Conservation (phyloP, 2,888 invertebrate species). For the Seira musarum region DNA sequence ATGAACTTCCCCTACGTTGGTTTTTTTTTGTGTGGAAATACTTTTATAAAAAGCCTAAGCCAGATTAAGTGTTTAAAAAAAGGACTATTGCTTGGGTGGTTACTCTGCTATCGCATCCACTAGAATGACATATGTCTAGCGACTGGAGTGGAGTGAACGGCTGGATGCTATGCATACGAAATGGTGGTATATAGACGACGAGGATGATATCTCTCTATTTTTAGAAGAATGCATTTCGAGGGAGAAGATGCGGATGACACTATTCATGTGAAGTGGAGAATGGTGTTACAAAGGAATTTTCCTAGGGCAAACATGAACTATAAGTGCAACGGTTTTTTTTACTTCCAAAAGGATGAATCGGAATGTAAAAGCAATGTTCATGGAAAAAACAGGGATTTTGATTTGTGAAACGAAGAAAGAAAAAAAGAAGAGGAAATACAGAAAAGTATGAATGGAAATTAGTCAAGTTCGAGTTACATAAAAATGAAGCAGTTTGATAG, state of each 20-base stretch:
- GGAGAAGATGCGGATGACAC: background rate
- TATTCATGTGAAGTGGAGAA: background rate
- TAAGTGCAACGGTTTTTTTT: slow-evolving; percentile 9
- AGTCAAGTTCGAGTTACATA: slow-evolving; percentile 9
- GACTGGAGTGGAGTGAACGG: background rate
- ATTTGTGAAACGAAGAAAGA: slow-evolving; percentile 21
- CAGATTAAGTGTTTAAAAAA: slow-evolving; percentile 25
- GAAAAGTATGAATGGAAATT: background rate
- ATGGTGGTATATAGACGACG: background rate
- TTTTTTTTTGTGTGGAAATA: slow-evolving; percentile 13
- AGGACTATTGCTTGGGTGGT: slow-evolving; percentile 40
- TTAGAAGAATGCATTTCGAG: slow-evolving; percentile 4
- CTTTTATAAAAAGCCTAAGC: background rate
- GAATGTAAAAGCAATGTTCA: background rate
- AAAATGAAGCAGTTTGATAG: background rate
- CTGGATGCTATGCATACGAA: background rate
- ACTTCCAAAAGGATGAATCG: slow-evolving; percentile 24
- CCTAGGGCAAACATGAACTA: background rate
- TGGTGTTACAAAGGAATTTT: slow-evolving; percentile 8
- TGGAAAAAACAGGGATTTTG: slow-evolving; percentile 28
- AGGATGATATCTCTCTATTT: background rate
- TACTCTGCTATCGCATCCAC: background rate
- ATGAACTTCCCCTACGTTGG: background rate
- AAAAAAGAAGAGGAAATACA: slow-evolving; percentile 18
- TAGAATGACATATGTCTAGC: background rate